Evolutionary conservation across 1,140 invertebrate species (phyloP), one percentile per base, ranked within the genome.

Genomic region (Drosophila nikananu): DNA sequence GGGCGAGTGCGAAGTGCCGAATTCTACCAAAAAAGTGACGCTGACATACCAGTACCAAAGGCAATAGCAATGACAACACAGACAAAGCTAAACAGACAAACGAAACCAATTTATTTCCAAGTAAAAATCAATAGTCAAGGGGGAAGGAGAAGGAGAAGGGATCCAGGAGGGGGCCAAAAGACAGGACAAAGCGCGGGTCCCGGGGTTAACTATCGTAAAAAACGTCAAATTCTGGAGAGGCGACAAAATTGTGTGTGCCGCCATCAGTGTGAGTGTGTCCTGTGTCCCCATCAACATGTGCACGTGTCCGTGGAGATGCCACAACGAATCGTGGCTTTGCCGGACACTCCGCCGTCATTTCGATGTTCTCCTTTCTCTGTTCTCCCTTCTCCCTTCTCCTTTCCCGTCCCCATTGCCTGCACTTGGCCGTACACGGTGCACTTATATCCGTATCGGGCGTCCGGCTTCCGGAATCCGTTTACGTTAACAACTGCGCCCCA

Each of bases 91-190:
- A 54, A 63, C 86, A 80, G 86, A 90, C 86, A 89, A 89, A 89
- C 86, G 86, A 89, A 89, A 89, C 81, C 86, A 90, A 89, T 89
- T 89, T 89, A 89, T 89, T 90, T 86, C 77, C 76, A 86, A 89
- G 86, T 89, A 86, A 89, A 89, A 89, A 89, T 89, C 86, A 89
- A 89, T 90, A 89, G 81, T 54, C 68, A 86, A 72, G 67, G 61
- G 30, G 52, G 21, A 44, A 44, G 25, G 21, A 32, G 21, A 44
- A 44, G 25, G 21, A 32, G 42, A 13, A 59, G 5, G 27, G 46
- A 8, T 23, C 32, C 23, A 37, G 23, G 30, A 9, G 10, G 23
- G 30, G 13, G 10, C 21, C 17, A 30, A n/a, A 25, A 9, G 23
- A 15, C 30, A 42, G 37, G 51, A 52, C 27, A 62, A 62, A 15